phyloP scores from a whole-genome alignment of 2,888 invertebrate species.

The Eupithecia pulchellata region DNA sequence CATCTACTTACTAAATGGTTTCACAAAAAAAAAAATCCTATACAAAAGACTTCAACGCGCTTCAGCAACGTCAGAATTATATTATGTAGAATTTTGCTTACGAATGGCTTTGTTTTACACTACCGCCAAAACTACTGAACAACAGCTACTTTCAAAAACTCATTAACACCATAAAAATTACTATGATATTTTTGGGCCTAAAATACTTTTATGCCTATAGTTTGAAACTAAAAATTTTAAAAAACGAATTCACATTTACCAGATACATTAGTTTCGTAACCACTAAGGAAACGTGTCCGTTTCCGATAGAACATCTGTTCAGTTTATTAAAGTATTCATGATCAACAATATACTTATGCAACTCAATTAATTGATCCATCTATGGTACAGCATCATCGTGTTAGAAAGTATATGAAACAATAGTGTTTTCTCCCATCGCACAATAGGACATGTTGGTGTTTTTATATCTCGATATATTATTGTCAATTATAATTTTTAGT shows the following conservation, averaged over 20 bases:
- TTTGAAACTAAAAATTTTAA: background rate
- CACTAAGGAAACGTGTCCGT: background rate
- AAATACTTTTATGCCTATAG: background rate
- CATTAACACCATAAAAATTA: background rate
- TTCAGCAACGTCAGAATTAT: background rate
- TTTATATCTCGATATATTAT: constrained; percentile 26
- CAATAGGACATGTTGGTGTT: constrained; percentile 37
- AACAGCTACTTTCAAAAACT: background rate
- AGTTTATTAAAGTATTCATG: background rate
- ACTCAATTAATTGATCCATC: constrained; percentile 28
- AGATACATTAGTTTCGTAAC: background rate
- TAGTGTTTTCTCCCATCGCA: constrained; percentile 42
- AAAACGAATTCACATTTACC: background rate
- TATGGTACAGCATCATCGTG: constrained; percentile 26
- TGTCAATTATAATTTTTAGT: constrained; percentile 25
- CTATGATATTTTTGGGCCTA: background rate
- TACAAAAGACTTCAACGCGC: constrained; percentile 33
- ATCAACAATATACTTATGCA: constrained; percentile 27
- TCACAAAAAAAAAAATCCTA: background rate
- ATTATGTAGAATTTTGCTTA: background rate
- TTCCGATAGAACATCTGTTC: background rate
- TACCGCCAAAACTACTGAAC: background rate
- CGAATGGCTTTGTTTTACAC: background rate
- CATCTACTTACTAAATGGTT: background rate
- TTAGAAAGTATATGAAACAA: constrained; percentile 45